These are phyloP conservation scores for Myiothlypis chrysogaster DNA, from an alignment of 2,797 vertebrate genomes.

Conservation along the genomic window DNA sequence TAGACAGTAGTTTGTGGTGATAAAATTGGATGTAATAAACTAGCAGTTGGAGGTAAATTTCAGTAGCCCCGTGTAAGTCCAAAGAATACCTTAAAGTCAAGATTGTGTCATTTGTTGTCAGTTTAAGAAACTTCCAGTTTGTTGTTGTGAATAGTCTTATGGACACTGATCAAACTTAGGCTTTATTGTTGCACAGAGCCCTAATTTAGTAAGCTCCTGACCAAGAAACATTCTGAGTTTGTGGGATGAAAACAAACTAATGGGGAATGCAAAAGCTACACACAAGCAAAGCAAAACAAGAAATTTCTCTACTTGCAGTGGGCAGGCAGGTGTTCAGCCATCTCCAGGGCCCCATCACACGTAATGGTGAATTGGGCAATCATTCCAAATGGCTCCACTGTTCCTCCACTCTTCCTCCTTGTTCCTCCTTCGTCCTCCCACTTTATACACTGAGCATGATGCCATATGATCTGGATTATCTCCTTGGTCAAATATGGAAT, in stretches of 20 bases:
- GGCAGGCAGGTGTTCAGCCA: neutral
- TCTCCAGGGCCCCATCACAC: neutral
- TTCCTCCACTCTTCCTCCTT: neutral
- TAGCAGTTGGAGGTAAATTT: slow-evolving; percentile 44
- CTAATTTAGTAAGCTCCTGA: neutral
- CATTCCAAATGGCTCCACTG: fast-evolving
- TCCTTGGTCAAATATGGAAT: neutral
- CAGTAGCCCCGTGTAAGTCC: neutral
- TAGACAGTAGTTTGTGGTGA: slow-evolving; percentile 15
- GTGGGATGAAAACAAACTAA: neutral
- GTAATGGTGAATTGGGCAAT: neutral
- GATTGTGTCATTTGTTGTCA: neutral
- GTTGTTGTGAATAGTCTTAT: neutral
- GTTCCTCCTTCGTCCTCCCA: neutral
- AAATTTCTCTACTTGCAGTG: neutral
- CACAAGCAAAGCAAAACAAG: neutral
- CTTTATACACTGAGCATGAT: neutral
- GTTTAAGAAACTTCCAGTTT: neutral
- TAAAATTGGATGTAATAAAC: slow-evolving; percentile 33
- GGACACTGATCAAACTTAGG: neutral
- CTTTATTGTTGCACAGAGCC: neutral
- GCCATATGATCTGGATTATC: neutral
- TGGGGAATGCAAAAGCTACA: neutral
- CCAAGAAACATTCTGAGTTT: neutral
- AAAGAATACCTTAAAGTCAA: neutral